Evolutionary conservation across 1,140 invertebrate genomes (phyloP), one percentile per base, ranked within the genome.

Genomic region (Uloborus diversus): DNA sequence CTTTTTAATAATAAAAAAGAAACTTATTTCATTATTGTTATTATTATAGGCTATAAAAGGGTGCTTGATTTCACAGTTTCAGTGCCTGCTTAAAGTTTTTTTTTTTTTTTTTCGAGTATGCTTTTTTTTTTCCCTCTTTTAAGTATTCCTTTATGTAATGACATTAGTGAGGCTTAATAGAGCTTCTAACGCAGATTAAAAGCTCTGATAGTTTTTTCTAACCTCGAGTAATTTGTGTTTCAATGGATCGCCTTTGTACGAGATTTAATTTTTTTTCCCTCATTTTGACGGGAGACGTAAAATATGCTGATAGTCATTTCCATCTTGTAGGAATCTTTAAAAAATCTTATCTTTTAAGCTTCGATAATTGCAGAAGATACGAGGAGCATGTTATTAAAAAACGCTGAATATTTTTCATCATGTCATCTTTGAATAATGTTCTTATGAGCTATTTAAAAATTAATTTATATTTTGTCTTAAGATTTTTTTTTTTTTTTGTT

Each of bases 21-120:
- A 30, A 20, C 35, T 73, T 73, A 71, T 71, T 71, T 73, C 37
- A 42, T 73, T 73, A 73, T 61, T 73, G 51, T 42, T 30, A 28
- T 42, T 59, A 42, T 53, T 59, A 57, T 53, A 20, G 49, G 30
- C 32, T 27, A 76, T 76, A 42, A 65, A 76, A 76, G 23, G 23
- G 17, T 49, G 56, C 59, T 56, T 65, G 30, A 76, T 76, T 76
- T 49, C 64, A n/a, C 42, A 7, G 28, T 42, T 7, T 53, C 13
- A 33, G 28, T 30, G n/a, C 13, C 35, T 62, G 32, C 11, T 9
- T 3, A 17, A 35, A 3, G 3, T 17, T n/a, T 33, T n/a, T 35
- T 62, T 62, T 62, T 33, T 53, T 49, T 66, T 27, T 17, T 23
- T 30, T 61, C 5, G 11, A 30, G 2, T 11, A 27, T 23, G 20